Base-by-base conservation (phyloP, 37 sponge, comb jelly and placozoan genomes). In the Trichoplax adhaerens region DNA sequence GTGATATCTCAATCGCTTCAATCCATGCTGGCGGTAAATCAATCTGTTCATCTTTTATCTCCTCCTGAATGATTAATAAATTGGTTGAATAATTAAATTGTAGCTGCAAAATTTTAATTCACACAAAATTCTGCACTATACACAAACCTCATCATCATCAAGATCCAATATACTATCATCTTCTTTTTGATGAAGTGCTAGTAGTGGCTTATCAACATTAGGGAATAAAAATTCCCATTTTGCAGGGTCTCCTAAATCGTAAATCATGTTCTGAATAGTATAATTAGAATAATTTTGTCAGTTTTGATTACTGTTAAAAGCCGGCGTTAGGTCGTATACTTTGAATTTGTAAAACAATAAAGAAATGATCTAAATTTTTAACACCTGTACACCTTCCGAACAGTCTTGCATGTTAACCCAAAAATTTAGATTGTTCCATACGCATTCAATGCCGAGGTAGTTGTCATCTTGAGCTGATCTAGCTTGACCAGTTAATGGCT, bases 321-420 rank as follows among this genome's bases (percentile, higher is more conserved):
- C 8, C 12, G 12, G 12, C 4, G 67, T 7, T 52, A 65, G 50
- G 6, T 60, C 62, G 12, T 5, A 67, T 67, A 63, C 5, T 58
- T 64, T 64, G 48, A 54, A 73, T 10, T 64, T 73, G 54, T 48
- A 63, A 8, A 2, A 73, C 71, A 52, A 8, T 52, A 29, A 29
- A 29, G 29, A 29, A 29, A 29, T 29, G 29, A 29, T 29, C 29
- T 47, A 3, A n/a, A 4, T 48, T 72, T 4, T 51, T 5, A 50
- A 1, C 66, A 91, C 93, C 88, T 85, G 58, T 29, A 91, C 77
- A 52, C 98, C 98, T 48, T 81, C 67, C 0, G 87, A 77, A 65
- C 98, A 96, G 82, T 87, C 86, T 82, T 96, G 98, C 98, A 96
- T 96, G 78, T 96, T 96, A 57, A 96, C 83, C 98, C 98, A 96